phyloP scores from a whole-genome alignment of 2,797 vertebrate species.

The Enteromius radiatus region DNA sequence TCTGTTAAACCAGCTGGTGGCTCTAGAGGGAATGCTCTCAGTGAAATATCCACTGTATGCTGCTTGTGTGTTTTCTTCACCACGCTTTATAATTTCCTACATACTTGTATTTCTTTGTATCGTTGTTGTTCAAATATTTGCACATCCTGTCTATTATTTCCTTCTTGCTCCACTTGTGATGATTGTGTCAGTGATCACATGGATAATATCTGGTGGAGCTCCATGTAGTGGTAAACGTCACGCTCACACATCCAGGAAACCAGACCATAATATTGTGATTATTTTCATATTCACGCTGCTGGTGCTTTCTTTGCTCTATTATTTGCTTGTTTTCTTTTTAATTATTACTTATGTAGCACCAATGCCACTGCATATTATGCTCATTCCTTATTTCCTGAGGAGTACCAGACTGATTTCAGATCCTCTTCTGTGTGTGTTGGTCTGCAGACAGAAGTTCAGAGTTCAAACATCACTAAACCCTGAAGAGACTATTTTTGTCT shows the following conservation, averaged over 20 bases:
- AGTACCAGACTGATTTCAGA: conserved; percentile 1
- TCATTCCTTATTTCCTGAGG: neutral
- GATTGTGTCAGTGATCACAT: neutral
- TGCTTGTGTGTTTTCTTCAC: neutral
- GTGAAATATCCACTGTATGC: neutral
- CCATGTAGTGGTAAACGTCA: neutral
- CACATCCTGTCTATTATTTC: accelerated
- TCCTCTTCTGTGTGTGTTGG: conserved; percentile 22
- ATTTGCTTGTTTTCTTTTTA: too few relatives aligned
- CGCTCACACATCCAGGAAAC: neutral
- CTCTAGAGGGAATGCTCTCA: neutral
- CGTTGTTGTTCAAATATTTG: neutral
- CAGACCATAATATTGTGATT: neutral
- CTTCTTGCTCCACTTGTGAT: too few relatives aligned
- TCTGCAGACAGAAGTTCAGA: neutral
- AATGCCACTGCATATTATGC: too few relatives aligned
- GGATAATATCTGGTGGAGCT: neutral
- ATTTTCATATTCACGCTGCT: neutral
- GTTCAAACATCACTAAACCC: neutral
- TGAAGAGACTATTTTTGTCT: neutral
- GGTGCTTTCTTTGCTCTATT: neutral
- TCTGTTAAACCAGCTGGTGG: conserved; percentile 33
- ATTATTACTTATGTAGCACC: too few relatives aligned
- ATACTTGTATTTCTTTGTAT: neutral
- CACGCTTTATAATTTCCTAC: neutral